phyloP scores from a whole-genome alignment of 2,113 vertebrate genomes.

The Pampusana beccarii region DNA sequence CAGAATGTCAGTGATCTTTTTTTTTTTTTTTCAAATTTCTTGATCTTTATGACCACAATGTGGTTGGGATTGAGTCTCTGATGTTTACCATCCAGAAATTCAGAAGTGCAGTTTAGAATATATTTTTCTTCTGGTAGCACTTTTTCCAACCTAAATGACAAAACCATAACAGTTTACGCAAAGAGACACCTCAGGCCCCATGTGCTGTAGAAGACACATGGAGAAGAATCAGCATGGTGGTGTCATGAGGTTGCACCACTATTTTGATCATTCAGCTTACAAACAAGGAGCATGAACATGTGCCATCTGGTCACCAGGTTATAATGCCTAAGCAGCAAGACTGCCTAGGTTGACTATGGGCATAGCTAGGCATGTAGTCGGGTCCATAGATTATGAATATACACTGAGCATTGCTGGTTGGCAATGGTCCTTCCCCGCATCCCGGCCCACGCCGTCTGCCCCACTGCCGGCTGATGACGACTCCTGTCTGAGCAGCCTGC shows the following conservation, averaged over 20 bases:
- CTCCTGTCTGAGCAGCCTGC: background rate
- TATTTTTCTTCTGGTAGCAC: background rate
- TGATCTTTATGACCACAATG: background rate
- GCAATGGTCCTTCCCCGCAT: background rate
- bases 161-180: background rate
- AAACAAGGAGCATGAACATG: background rate
- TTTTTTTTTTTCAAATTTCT: background rate
- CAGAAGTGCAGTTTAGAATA: background rate
- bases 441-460: background rate
- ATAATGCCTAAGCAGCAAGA: background rate
- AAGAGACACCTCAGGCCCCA: background rate
- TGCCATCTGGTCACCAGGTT: background rate
- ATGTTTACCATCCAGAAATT: background rate
- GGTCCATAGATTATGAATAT: background rate
- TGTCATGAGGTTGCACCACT: background rate
- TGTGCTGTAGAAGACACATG: background rate
- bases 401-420: background rate
- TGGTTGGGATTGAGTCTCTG: background rate
- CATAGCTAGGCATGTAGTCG: background rate
- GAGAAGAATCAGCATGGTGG: background rate
- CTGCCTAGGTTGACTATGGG: rapidly evolving
- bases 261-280: background rate
- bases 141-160: background rate
- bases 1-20: background rate
- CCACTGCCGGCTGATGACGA: background rate